Conservation (phyloP, 1,140 invertebrate species). For the Cherax destructor region DNA sequence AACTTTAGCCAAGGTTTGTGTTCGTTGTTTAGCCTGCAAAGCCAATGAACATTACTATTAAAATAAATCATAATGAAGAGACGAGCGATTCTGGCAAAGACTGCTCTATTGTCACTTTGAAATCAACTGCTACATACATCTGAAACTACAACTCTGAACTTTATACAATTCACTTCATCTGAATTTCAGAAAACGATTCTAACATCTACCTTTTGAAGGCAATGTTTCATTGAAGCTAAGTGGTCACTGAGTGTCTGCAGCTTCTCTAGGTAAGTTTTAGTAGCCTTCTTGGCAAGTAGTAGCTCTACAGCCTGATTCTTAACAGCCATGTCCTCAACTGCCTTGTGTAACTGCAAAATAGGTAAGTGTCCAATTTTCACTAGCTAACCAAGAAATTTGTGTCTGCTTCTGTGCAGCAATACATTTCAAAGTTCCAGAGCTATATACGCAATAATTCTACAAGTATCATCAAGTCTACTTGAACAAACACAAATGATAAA, state of each 20-base stretch:
- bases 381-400: neutral
- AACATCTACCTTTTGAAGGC: constrained; percentile 61
- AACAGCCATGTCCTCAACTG: constrained; percentile 68
- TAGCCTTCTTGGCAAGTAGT: constrained; percentile 66
- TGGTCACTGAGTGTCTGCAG: constrained; percentile 68
- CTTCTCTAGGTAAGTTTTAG: constrained; percentile 68
- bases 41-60: neutral
- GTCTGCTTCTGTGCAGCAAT: neutral
- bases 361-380: constrained; percentile 2
- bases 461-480: neutral
- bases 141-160: neutral
- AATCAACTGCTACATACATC: neutral
- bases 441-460: neutral
- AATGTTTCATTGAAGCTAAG: constrained; percentile 66
- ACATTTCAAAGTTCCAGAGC: neutral
- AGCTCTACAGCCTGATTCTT: constrained; percentile 68
- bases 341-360: constrained; percentile 64
- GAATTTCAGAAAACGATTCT: constrained; percentile 1
- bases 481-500: neutral
- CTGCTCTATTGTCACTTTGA: neutral
- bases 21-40: constrained; percentile 62
- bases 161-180: neutral
- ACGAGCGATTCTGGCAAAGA: neutral
- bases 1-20: constrained; percentile 59
- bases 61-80: neutral